Conservation (phyloP, 2,797 vertebrate species). For the Gymnoscopelus braueri region DNA sequence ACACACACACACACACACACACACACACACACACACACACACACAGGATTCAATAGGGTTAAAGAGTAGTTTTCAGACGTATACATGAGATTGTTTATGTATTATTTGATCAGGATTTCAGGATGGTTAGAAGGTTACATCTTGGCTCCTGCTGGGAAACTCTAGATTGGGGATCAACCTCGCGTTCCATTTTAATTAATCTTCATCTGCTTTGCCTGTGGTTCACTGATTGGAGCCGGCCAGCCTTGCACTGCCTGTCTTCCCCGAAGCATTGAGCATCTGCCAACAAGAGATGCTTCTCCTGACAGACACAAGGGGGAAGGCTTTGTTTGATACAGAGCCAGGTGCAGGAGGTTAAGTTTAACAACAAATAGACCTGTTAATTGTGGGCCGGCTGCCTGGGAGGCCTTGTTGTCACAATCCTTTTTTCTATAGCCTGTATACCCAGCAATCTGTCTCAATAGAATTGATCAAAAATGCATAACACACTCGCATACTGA, state of each 20-base stretch:
- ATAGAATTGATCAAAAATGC: neutral
- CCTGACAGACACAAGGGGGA: slow-evolving; percentile 13
- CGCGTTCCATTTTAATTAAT: slow-evolving; percentile 69
- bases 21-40: too few relatives aligned
- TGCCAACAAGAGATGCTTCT: slow-evolving; percentile 32
- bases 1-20: too few relatives aligned
- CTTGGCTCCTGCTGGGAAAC: slow-evolving; percentile 46
- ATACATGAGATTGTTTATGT: slow-evolving; percentile 34
- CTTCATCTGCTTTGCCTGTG: slow-evolving; percentile 43
- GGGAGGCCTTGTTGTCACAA: slow-evolving; percentile 8
- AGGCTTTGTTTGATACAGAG: slow-evolving; percentile 16
- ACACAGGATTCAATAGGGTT: too few relatives aligned
- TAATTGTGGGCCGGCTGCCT: slow-evolving; percentile 5
- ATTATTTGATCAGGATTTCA: slow-evolving; percentile 54
- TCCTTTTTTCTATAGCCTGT: neutral
- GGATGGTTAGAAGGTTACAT: slow-evolving; percentile 45
- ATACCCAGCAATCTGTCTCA: neutral
- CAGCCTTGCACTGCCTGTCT: slow-evolving; percentile 38
- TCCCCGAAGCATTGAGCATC: slow-evolving; percentile 49
- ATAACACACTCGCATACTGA: neutral
- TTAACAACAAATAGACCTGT: slow-evolving; percentile 11
- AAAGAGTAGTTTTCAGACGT: neutral
- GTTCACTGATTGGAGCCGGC: slow-evolving; percentile 49
- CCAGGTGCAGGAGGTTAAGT: slow-evolving; percentile 37
- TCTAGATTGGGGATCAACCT: slow-evolving; percentile 50